Evolutionary conservation across 1,140 invertebrate genomes (phyloP), one percentile per base, ranked within the genome.

Genomic region (Lepidurus apus): DNA sequence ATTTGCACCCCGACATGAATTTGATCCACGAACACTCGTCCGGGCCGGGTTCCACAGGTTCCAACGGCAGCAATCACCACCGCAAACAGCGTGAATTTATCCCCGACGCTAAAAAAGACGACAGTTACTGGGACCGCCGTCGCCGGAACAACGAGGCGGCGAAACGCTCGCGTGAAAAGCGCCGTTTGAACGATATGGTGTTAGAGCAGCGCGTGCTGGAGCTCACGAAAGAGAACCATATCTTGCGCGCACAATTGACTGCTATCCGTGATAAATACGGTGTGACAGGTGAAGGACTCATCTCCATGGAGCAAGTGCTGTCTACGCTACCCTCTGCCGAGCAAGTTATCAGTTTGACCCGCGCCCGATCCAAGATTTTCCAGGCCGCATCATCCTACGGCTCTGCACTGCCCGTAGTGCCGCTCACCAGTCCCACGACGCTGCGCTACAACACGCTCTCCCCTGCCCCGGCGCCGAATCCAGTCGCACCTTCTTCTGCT

Each of bases 101-200:
- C 76, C 96, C 96, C 0, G 96, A 98, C 82, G 95, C 92, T 84
- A 97, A 96, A 83, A 99, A 98, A 85, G 96, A 99, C 83, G 94
- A 97, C 81, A 94, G 93, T 82, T 98, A 99, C 86, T 99, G 97
- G 97, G 96, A 98, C 85, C 89, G 96, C 43, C 88, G 97, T 65
- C 88, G 95, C 65, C 89, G 96, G 43, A 98, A 98, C 86, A 99
- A 99, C 85, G 96, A 98, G 85, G 94, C 97, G 0, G 97, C 95
- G 42, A 95, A 97, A 84, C 87, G 96, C 7, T 98, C 95, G 2
- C 88, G 97, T 1, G 96, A 98, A 85, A 98, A 98, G 86, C 88
- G 97, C 21, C 90, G 97, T 11, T 93, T 97, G 86, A 98, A 98
- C 84, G 97, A 99, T 85, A 96, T 98, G 93, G 95, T 97, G 0